These are phyloP conservation scores for Creontiades dilutus DNA, from an alignment of 2,888 invertebrate genomes.

Conservation along the genomic window DNA sequence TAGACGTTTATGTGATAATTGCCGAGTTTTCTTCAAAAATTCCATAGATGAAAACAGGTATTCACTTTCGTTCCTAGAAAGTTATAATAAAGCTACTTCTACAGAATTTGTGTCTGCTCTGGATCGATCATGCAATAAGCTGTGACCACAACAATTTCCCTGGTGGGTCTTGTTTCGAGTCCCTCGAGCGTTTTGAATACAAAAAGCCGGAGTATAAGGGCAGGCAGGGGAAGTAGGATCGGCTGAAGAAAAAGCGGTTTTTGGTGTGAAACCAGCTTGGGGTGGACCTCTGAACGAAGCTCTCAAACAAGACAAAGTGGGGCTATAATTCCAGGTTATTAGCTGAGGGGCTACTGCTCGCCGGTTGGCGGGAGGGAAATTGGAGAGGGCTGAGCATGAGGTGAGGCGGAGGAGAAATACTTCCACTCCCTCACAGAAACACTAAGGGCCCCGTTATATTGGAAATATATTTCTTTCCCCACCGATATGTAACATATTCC, in stretches of 20 bases:
- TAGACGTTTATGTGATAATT: too few relatives aligned
- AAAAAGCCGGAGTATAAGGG: not conserved
- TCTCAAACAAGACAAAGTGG: slow-evolving; percentile 35
- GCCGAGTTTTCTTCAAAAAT: too few relatives aligned
- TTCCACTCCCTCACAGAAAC: not conserved
- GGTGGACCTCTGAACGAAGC: not conserved
- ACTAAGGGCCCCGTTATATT: not conserved
- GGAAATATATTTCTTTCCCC: not conserved
- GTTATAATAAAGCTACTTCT: too few relatives aligned
- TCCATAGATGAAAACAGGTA: too few relatives aligned
- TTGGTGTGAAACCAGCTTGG: not conserved
- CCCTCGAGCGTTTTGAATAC: not conserved
- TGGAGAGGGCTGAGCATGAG: not conserved
- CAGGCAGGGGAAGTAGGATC: not conserved
- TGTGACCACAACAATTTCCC: not conserved
- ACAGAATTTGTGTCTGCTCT: not conserved
- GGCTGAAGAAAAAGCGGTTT: not conserved
- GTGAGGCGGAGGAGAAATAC: not conserved
- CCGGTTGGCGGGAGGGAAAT: not conserved
- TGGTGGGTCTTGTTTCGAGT: not conserved
- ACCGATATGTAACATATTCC: not conserved
- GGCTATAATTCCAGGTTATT: slow-evolving; percentile 27
- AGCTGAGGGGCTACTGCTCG: not conserved
- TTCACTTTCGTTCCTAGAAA: too few relatives aligned
- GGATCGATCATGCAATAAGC: not conserved